Evolutionary conservation across 2,888 invertebrate genomes (phyloP).

Genomic region (Druceiella hillmani): DNA sequence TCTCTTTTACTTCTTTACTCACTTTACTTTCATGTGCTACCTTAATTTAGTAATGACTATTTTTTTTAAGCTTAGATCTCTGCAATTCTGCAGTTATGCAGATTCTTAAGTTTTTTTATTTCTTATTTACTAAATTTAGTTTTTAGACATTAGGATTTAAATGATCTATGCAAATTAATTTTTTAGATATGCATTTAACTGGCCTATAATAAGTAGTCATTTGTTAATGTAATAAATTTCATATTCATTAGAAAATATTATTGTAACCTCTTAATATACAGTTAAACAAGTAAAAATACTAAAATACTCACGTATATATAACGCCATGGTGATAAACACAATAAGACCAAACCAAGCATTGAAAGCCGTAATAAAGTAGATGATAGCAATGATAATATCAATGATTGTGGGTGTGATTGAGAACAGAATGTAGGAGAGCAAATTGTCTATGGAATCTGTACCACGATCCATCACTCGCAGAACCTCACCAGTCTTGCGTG

Average conservation of each 20-base stretch:
- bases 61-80: too few species aligned
- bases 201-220: too few species aligned
- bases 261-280: constrained; percentile 5
- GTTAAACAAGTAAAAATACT: constrained; percentile 7
- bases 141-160: too few species aligned
- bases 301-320: constrained; percentile 78
- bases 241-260: constrained; percentile 6
- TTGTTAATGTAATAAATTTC: too few species aligned
- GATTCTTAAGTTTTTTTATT: too few species aligned
- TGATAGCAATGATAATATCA: constrained; percentile 87
- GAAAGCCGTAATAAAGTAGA: constrained; percentile 83
- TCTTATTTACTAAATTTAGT: too few species aligned
- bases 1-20: too few species aligned
- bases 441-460: constrained; percentile 91
- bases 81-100: too few species aligned
- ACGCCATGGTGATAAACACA: constrained; percentile 86
- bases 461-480: constrained; percentile 95
- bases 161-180: too few species aligned
- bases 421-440: constrained; percentile 88
- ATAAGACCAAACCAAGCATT: constrained; percentile 94
- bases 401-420: constrained; percentile 89
- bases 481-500: constrained; percentile 95
- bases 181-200: too few species aligned
- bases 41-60: too few species aligned
- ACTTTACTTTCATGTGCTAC: too few species aligned